These are phyloP conservation scores for Empis stercorea DNA, from an alignment of 2,888 invertebrate species.

Conservation along the genomic window DNA sequence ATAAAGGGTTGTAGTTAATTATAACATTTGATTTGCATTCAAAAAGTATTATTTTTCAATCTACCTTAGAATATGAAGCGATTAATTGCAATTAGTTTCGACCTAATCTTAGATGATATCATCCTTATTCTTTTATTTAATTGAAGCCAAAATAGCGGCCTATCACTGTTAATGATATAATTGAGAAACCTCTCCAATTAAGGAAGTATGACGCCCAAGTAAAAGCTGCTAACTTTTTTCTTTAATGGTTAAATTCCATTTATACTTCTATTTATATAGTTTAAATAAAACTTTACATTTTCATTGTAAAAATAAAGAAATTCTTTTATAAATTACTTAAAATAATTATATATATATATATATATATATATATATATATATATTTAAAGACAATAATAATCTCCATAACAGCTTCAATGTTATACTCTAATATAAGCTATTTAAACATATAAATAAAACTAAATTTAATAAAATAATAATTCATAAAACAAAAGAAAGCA, in stretches of 20 bases:
- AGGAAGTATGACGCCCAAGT: conserved; percentile 41
- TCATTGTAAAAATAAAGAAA: conserved; percentile 46
- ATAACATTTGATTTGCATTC: conserved; percentile 39
- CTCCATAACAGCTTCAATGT: conserved; percentile 38
- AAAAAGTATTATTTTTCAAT: conserved; percentile 36
- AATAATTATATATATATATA: conserved; percentile 16
- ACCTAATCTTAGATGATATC: conserved; percentile 35
- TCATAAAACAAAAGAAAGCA: too few species aligned
- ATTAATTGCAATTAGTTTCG: conserved; percentile 41
- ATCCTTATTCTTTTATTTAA: conserved; percentile 44
- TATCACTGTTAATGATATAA: conserved; percentile 53
- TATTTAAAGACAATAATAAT: conserved; percentile 23
- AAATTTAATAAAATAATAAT: too few species aligned
- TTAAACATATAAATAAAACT: too few species aligned
- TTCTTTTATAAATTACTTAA: conserved; percentile 27
- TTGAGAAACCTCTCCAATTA: conserved; percentile 46
- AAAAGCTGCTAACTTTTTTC: conserved; percentile 53
- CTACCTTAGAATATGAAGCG: conserved; percentile 37
- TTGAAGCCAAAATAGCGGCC: conserved; percentile 49
- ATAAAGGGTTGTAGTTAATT: conserved; percentile 36
- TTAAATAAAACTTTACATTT: conserved; percentile 53
- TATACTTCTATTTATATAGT: conserved; percentile 48
- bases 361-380: too few species aligned
- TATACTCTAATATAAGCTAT: conserved; percentile 37
- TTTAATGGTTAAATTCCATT: conserved; percentile 38